These are phyloP conservation scores for Peucedramus taeniatus DNA, from an alignment of 2,113 vertebrate species.

Conservation along the genomic window DNA sequence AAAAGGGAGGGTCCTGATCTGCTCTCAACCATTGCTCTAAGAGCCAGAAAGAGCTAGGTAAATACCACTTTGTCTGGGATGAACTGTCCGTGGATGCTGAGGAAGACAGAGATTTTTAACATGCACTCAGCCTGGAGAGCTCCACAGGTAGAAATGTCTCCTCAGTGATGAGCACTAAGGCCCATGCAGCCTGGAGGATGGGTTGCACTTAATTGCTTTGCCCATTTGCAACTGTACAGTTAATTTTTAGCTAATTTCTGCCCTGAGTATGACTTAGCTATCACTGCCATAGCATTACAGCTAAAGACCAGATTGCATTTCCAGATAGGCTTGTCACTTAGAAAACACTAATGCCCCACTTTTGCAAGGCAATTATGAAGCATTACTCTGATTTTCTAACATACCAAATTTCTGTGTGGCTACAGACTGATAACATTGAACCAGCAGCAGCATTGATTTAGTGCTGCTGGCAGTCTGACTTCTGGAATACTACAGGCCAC, in stretches of 20 bases:
- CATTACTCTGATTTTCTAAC: conserved; percentile 42
- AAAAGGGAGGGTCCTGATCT: background rate
- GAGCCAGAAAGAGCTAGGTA: background rate
- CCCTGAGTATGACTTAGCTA: background rate
- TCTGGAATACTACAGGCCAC: conserved; percentile 29
- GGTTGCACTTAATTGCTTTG: conserved; percentile 28
- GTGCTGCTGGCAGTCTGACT: conserved; percentile 29
- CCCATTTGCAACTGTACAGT: conserved; percentile 2
- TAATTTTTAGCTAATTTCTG: conserved; percentile 51
- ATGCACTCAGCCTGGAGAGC: background rate
- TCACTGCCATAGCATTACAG: background rate
- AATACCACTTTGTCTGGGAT: background rate
- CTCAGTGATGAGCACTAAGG: background rate
- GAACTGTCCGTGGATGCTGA: background rate
- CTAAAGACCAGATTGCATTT: conserved; percentile 11
- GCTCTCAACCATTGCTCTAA: background rate
- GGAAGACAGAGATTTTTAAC: background rate
- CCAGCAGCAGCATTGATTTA: conserved; percentile 37
- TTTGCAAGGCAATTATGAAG: conserved; percentile 51
- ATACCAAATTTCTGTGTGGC: conserved; percentile 18
- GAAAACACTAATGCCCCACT: conserved; percentile 51
- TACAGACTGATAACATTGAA: conserved; percentile 47
- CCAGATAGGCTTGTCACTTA: conserved; percentile 34
- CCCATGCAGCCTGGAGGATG: background rate
- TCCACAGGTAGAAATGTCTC: background rate